Evolutionary conservation across 1,140 invertebrate species (phyloP).

Genomic region (Tyrophagus putrescentiae): DNA sequence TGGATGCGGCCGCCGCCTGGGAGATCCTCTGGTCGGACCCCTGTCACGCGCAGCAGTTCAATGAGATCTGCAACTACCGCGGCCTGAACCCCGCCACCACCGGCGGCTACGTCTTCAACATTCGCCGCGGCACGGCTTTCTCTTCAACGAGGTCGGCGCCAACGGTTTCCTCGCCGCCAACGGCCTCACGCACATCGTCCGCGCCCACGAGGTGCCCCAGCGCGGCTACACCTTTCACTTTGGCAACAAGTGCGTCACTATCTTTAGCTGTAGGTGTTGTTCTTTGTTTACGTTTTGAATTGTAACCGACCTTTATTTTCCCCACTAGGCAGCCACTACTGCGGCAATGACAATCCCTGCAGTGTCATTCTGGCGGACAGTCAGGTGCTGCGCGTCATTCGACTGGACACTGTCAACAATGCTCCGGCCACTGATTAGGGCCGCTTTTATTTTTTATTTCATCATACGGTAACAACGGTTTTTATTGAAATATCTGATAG

Average conservation of each 20-base stretch:
- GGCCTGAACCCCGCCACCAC: conserved; percentile 7
- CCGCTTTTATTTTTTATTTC: no score
- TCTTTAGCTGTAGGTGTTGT: conserved; percentile 52
- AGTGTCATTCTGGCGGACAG: conserved; percentile 46
- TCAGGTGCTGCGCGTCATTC: conserved; percentile 40
- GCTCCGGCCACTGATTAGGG: conserved; percentile 22
- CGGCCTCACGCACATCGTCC: conserved; percentile 48
- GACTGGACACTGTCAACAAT: conserved; percentile 39
- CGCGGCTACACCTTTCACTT: conserved; percentile 35
- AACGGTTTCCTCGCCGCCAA: conserved; percentile 47
- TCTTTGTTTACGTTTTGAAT: no score
- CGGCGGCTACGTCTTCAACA: conserved; percentile 48
- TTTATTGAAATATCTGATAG: no score
- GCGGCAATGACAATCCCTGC: conserved; percentile 47
- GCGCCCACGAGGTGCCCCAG: conserved; percentile 52
- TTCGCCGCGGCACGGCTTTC: conserved; percentile 49
- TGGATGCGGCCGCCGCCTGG: conserved; percentile 51
- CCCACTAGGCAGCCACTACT: no score
- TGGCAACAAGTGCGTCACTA: conserved; percentile 45
- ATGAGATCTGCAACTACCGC: conserved; percentile 2
- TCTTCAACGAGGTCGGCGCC: conserved; percentile 50
- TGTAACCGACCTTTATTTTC: no score
- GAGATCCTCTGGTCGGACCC: conserved; percentile 65
- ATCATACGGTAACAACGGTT: no score
- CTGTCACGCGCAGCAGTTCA: conserved; percentile 32